Percentiles rank a stretch among this genome's conserved stretches.
These are phyloP conservation scores for Yasuhikotakia modesta DNA, from an alignment of 2,797 vertebrate genomes.

Conservation along the genomic window DNA sequence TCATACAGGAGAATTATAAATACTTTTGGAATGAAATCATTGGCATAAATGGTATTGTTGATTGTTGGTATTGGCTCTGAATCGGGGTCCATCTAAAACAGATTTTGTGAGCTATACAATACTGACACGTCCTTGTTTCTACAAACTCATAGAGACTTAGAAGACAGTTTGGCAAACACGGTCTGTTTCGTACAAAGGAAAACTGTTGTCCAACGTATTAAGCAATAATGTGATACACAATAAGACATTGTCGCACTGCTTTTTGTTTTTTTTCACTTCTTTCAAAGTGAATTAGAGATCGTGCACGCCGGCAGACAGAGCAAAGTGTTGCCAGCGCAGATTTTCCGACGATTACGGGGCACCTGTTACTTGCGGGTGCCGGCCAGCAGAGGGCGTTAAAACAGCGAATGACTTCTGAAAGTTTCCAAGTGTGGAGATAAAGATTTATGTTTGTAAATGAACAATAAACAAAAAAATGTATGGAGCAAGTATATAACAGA, in stretches of 20 bases:
- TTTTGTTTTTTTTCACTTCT: neutral
- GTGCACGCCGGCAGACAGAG: neutral
- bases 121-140: slow-evolving; percentile 13
- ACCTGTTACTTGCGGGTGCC: slow-evolving; percentile 54
- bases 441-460: too few species aligned
- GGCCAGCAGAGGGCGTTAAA: slow-evolving; percentile 76
- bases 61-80: slow-evolving; percentile 13
- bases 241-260: slow-evolving; percentile 35
- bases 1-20: slow-evolving; percentile 21
- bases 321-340: neutral
- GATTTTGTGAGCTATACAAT: slow-evolving; percentile 10
- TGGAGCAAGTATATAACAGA: too few species aligned
- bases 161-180: neutral
- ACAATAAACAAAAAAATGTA: too few species aligned
- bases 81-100: slow-evolving; percentile 15
- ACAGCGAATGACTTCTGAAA: slow-evolving; percentile 56
- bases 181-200: neutral
- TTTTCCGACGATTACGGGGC: slow-evolving; percentile 4
- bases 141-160: neutral
- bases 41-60: slow-evolving; percentile 20
- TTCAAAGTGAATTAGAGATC: slow-evolving; percentile 7
- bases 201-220: slow-evolving; percentile 16
- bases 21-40: slow-evolving; percentile 15
- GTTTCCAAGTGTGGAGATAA: neutral
- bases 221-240: slow-evolving; percentile 27